Conservation (phyloP, 2,113 vertebrate species). For the Rhipidura dahli region DNA sequence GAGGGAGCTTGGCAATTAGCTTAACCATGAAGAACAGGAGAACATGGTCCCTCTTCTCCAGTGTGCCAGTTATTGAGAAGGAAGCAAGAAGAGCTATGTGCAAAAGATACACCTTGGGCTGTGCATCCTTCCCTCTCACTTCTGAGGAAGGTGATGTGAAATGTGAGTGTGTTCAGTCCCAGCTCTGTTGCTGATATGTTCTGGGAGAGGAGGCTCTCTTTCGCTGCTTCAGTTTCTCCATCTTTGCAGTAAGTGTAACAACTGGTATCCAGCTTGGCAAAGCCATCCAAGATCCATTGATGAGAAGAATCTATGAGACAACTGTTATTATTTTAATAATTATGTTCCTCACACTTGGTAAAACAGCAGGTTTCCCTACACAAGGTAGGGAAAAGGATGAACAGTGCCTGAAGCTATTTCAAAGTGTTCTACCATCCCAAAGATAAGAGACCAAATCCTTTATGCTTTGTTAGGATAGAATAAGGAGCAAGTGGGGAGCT, state of each 20-base stretch:
- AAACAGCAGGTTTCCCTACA: background rate
- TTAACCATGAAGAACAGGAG: background rate
- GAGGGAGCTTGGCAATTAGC: background rate
- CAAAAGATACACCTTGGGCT: background rate
- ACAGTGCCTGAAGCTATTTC: background rate
- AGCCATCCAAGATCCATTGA: background rate
- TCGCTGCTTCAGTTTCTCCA: background rate
- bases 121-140: rapidly evolving
- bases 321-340: background rate
- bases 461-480: background rate
- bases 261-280: background rate
- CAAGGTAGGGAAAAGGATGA: background rate
- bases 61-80: background rate
- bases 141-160: background rate
- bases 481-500: background rate
- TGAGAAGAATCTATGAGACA: background rate
- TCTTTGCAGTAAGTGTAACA: background rate
- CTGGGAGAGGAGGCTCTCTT: background rate
- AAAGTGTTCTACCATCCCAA: background rate
- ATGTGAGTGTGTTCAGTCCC: background rate
- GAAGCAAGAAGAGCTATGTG: background rate
- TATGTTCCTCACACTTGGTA: background rate
- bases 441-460: background rate
- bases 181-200: background rate
- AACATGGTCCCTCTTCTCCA: background rate